Conservation (phyloP, 2,888 invertebrate species). For the Gastrophysa polygoni region DNA sequence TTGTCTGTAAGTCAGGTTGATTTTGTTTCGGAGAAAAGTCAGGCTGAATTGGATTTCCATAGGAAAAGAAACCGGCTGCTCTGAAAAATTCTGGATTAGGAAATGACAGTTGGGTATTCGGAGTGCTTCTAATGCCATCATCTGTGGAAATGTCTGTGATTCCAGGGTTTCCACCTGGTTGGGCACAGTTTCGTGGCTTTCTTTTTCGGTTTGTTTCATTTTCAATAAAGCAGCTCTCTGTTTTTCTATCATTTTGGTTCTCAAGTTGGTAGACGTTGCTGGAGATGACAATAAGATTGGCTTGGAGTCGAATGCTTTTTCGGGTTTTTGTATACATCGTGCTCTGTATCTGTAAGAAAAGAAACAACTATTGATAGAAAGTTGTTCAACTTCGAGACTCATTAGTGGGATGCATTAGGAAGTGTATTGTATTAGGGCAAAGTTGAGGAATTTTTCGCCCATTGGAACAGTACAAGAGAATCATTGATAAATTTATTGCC, state of each 20-base stretch:
- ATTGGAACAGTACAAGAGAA: too few species aligned
- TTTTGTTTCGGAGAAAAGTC: constrained; percentile 1
- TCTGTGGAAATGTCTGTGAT: not conserved
- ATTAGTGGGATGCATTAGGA: too few species aligned
- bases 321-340: not conserved
- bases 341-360: not conserved
- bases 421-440: too few species aligned
- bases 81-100: constrained; percentile 10
- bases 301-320: too few species aligned
- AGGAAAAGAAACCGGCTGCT: not conserved
- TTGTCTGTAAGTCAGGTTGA: constrained; percentile 13
- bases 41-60: constrained; percentile 4
- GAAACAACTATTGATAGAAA: too few species aligned
- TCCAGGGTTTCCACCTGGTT: not conserved
- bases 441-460: too few species aligned
- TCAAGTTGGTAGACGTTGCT: not conserved
- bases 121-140: not conserved
- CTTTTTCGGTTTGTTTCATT: not conserved
- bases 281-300: not conserved
- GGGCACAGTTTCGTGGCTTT: too few species aligned
- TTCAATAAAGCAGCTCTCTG: constrained; percentile 25
- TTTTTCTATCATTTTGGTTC: constrained; percentile 30
- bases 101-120: constrained; percentile 13
- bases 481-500: too few species aligned
- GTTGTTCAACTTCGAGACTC: too few species aligned